Evolutionary conservation across 2,113 vertebrate genomes (phyloP).

Genomic region (Sorex araneus): DNA sequence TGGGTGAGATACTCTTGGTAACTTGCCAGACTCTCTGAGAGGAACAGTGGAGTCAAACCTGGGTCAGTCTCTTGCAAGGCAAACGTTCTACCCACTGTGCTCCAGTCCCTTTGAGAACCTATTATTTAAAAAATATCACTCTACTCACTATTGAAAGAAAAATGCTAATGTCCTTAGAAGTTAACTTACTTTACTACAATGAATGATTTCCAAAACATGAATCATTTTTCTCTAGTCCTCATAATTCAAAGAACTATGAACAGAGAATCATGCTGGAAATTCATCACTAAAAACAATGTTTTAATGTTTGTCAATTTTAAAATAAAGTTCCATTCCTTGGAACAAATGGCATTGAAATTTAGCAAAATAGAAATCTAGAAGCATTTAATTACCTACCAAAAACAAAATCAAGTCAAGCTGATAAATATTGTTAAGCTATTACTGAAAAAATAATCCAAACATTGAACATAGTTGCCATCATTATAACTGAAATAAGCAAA

Average conservation of each 20-base stretch:
- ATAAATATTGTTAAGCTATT: slow-evolving; percentile 30
- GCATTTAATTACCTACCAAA: not conserved
- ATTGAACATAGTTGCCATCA: not conserved
- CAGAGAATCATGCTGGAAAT: not conserved
- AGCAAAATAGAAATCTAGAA: slow-evolving; percentile 9
- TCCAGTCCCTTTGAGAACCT: too few species aligned
- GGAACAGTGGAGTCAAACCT: too few species aligned
- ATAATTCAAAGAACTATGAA: slow-evolving; percentile 12
- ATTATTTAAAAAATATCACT: not conserved
- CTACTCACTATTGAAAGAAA: too few species aligned
- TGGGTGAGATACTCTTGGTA: too few species aligned
- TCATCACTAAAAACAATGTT: not conserved
- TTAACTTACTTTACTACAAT: not conserved
- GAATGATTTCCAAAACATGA: not conserved
- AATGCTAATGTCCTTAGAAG: too few species aligned
- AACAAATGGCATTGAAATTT: not conserved
- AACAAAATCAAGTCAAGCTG: slow-evolving; percentile 44
- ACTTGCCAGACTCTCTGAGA: too few species aligned
- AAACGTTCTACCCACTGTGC: too few species aligned
- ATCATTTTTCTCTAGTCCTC: not conserved
- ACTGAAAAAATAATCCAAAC: not conserved
- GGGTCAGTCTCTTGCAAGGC: too few species aligned
- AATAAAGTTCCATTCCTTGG: slow-evolving; percentile 11
- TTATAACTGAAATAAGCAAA: not conserved
- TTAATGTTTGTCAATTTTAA: slow-evolving; percentile 4